Evolutionary conservation across 2,888 invertebrate species (phyloP), one percentile per base, ranked within the genome.

Genomic region (Phyllotreta striolata): DNA sequence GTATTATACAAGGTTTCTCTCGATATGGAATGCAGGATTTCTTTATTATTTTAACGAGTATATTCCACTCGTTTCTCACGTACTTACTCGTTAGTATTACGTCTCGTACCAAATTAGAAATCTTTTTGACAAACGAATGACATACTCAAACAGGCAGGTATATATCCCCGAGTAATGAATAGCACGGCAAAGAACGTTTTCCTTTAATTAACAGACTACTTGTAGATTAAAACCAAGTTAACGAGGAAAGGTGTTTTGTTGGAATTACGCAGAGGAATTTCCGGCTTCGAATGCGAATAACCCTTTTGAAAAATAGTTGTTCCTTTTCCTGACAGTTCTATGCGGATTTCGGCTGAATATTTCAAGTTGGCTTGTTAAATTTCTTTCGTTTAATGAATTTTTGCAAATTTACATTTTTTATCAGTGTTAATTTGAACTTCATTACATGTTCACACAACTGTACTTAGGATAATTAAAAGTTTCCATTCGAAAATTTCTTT

Each of bases 271-370:
- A 60, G 44, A 52, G 60, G 52, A 52, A 54, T 60, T 43, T 60
- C 43, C 39, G 46, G 52, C 38, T 54, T 8, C 6, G 9, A 52
- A 44, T 24, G 10, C 6, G 9, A 52, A 44, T 24, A 39, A 52
- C 41, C 44, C 52, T 24, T 24, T 56, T 62, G n/a, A 56, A 55
- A 60, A 61, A 64, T 55, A 49, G 61, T 57, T 52, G 40, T 62
- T 51, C 55, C 41, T 57, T 60, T 66, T 63, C 46, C 62, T 55
- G 34, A 24, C 49, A 54, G 37, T 12, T 43, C 62, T 54, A 34
- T 24, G 24, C 24, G 24, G 24, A 24, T 24, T 24, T 24, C 2
- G 24, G 24, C 24, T 24, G 24, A 24, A 24, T 4, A 24, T 24
- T 24, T 24, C 24, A 4, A 24, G 24, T 24, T 24, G 24, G 24